A percentile compares a stretch with the other conserved stretches of the same genome.
phyloP scores from a whole-genome alignment of 30 jellyfish, hydroid and myxozoan species.

The Aurelia coerulea region DNA sequence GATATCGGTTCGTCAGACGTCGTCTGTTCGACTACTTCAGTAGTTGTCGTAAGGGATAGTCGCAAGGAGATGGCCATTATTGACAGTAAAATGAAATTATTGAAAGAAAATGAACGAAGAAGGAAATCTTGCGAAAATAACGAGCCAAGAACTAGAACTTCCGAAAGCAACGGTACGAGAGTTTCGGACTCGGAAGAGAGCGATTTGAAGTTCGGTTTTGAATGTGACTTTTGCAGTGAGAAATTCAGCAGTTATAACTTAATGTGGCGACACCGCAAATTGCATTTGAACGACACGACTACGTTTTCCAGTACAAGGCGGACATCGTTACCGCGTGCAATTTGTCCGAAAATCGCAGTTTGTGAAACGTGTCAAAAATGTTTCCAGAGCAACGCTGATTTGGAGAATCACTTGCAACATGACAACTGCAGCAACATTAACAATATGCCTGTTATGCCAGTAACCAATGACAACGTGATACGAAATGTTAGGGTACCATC shows the following conservation, averaged over 20 bases:
- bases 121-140: background rate
- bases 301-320: constrained; percentile 19
- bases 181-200: background rate
- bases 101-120: background rate
- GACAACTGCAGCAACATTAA: background rate
- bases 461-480: background rate
- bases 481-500: background rate
- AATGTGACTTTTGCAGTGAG: constrained; percentile 65
- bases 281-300: constrained; percentile 53
- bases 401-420: constrained; percentile 31
- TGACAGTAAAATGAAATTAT: no score
- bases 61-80: background rate
- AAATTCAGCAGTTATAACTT: constrained; percentile 51
- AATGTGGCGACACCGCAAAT: constrained; percentile 68
- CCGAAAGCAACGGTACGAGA: background rate
- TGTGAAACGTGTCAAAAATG: constrained; percentile 46
- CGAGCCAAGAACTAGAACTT: background rate
- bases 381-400: constrained; percentile 35
- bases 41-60: background rate
- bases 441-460: background rate
- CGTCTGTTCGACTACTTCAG: background rate
- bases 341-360: constrained; percentile 52
- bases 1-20: background rate
- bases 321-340: constrained; percentile 43
- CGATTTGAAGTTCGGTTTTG: constrained; percentile 63